Percentiles rank a stretch among this genome's conserved stretches.
phyloP scores from a whole-genome alignment of 2,113 vertebrate species.

The Aegypius monachus region DNA sequence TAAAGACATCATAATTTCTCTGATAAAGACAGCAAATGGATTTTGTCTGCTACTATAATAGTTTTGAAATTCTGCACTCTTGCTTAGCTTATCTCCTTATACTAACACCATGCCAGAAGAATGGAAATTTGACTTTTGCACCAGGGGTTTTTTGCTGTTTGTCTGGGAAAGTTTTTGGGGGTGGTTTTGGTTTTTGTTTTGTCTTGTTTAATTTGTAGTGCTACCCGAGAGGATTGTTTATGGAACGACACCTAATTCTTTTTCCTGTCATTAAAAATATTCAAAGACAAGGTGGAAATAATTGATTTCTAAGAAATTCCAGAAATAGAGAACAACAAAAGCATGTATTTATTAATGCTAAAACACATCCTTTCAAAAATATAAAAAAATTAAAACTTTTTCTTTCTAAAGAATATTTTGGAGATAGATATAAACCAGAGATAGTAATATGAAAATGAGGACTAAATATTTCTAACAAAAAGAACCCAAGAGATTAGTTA shows the following conservation, averaged over 20 bases:
- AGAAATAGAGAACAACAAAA: neutral
- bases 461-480: neutral
- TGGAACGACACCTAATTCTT: neutral
- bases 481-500: neutral
- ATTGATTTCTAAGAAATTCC: neutral
- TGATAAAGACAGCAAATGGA: neutral
- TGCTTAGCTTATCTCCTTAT: neutral
- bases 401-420: neutral
- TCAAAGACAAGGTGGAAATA: neutral
- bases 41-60: neutral
- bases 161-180: neutral
- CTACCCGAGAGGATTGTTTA: neutral
- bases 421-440: neutral
- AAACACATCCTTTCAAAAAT: neutral
- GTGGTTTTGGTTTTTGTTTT: neutral
- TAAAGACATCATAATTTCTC: neutral
- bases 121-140: neutral
- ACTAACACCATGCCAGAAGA: neutral
- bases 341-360: neutral
- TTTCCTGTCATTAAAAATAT: neutral
- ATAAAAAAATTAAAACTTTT: neutral
- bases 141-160: fast-evolving
- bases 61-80: neutral
- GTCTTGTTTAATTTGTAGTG: neutral
- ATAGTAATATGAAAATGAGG: neutral